These are phyloP conservation scores for Syngnathoides biaculeatus DNA, from an alignment of 2,113 vertebrate species.

Conservation along the genomic window DNA sequence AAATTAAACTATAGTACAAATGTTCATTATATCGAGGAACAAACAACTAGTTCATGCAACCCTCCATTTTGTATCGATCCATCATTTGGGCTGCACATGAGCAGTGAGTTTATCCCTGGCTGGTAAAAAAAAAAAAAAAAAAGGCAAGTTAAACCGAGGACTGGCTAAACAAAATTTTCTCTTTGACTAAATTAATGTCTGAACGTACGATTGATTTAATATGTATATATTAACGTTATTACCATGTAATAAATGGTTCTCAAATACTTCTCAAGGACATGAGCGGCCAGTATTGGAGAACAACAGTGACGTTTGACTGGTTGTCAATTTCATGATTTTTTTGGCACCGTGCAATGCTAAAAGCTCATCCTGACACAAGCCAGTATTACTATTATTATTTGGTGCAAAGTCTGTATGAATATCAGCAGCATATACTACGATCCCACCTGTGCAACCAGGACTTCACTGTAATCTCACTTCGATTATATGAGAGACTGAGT, in stretches of 20 bases:
- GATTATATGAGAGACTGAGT: not conserved
- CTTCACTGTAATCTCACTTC: not conserved
- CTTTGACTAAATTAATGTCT: not conserved
- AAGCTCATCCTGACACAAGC: too few relatives aligned
- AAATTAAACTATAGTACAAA: not conserved
- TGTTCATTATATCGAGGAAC: not conserved
- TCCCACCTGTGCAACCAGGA: not conserved
- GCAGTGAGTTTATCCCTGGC: not conserved
- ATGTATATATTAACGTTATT: too few relatives aligned
- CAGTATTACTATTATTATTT: too few relatives aligned
- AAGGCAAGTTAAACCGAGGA: not conserved
- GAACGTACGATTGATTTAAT: not conserved
- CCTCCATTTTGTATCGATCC: not conserved
- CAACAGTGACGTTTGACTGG: too few relatives aligned
- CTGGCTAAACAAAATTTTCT: not conserved
- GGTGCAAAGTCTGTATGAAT: too few relatives aligned
- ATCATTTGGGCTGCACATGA: not conserved
- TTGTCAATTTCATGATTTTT: too few relatives aligned
- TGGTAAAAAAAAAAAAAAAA: too few relatives aligned
- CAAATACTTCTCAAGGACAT: too few relatives aligned
- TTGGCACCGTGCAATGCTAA: too few relatives aligned
- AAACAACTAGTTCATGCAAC: not conserved
- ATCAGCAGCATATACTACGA: not conserved
- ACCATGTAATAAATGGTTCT: too few relatives aligned
- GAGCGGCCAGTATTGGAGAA: too few relatives aligned